Evolutionary conservation across 2,113 vertebrate genomes (phyloP), one percentile per base, ranked within the genome.

Genomic region (Corythornis vintsioides): DNA sequence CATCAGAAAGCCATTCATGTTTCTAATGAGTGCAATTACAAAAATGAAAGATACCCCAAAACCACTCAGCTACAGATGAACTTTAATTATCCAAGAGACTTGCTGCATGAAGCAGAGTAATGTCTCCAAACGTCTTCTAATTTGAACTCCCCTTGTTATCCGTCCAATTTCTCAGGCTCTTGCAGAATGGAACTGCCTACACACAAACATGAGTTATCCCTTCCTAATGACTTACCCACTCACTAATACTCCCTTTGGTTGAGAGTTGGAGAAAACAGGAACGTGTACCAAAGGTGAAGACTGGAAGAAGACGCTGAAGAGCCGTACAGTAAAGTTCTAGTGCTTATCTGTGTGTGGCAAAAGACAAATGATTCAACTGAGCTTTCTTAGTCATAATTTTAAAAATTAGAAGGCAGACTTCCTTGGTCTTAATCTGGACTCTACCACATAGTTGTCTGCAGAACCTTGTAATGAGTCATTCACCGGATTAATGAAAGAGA

Each of bases 141-240:
- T 64, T 43, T 83, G 64, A 95, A 88, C 40, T 83, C 57, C 47
- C 69, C 38, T 25, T 80, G 47, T 56, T 77, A 85, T 3, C 63
- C 52, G 72, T 31, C 72, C 82, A 80, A 80, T 76, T 79, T 89
- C 47, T 85, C 55, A 59, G 26, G 42, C 56, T 67, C 40, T 59
- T 48, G 15, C n/a, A 77, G 73, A 85, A 83, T 52, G 29, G 64
- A 91, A 67, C 63, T 83, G 48, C 33, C 78, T 48, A 79, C 24
- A 70, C 21, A 86, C 29, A 66, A 67, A 88, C 87, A 35, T 21
- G 26, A 91, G n/a, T 67, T 92, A 67, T 45, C 57, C 61, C 24
- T 86, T 86, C 57, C 89, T 91, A 93, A 83, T 15, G 69, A 95
- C 91, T 95, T 96, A 96, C 89, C 92, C 72, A 74, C 89, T 74